phyloP scores from a whole-genome alignment of 2,797 vertebrate genomes.

The Galaxias olidus region DNA sequence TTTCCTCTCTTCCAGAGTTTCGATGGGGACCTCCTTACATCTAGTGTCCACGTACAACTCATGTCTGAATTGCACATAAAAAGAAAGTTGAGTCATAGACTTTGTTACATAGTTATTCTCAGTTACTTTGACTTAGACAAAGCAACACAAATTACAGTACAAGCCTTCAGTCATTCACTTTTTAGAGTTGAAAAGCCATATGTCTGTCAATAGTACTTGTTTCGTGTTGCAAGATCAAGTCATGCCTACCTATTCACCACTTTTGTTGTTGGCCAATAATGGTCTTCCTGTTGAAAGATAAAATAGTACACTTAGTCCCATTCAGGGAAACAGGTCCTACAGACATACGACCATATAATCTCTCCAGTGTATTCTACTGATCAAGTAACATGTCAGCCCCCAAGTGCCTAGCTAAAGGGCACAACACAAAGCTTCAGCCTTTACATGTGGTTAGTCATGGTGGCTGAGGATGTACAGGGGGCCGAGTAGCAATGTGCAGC shows the following conservation, averaged over 20 bases:
- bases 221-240: background rate
- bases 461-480: constrained; percentile 60
- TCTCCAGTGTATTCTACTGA: too few relatives aligned
- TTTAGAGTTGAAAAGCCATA: too few relatives aligned
- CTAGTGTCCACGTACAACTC: constrained; percentile 19
- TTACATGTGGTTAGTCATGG: constrained; percentile 50
- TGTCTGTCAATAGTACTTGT: too few relatives aligned
- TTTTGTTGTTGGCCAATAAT: background rate
- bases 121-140: too few relatives aligned
- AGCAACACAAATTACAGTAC: too few relatives aligned
- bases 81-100: background rate
- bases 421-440: background rate
- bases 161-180: too few relatives aligned
- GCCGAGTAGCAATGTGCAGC: too few relatives aligned
- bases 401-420: too few relatives aligned
- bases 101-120: too few relatives aligned
- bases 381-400: too few relatives aligned
- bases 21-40: background rate
- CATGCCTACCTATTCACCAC: constrained; percentile 28
- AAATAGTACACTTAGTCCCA: background rate
- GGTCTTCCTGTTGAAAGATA: constrained; percentile 27
- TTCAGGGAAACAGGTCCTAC: background rate
- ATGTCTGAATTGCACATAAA: constrained; percentile 21
- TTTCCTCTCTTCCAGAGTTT: background rate
- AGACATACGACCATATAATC: too few relatives aligned